Evolutionary conservation across 2,888 invertebrate genomes (phyloP).

Genomic region (Arrhopalites spinosus): DNA sequence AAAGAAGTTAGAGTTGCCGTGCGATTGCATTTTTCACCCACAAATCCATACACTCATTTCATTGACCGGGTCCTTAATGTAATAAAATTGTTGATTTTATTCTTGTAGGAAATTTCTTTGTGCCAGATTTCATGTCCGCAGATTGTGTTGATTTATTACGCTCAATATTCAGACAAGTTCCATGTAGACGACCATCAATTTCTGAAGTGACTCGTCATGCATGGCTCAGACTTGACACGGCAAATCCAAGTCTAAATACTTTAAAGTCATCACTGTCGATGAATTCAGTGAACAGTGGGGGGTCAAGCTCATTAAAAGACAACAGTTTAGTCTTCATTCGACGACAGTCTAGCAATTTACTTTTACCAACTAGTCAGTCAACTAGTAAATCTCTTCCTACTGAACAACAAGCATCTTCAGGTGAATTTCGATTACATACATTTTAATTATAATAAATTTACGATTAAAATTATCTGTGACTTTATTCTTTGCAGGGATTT

Average conservation of each 20-base stretch:
- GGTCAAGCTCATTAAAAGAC: conserved; percentile 1
- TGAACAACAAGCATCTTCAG: conserved; percentile 34
- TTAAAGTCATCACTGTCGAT: too few relatives aligned
- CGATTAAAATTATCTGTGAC: too few relatives aligned
- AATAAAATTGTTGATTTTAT: too few relatives aligned
- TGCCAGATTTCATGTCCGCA: conserved; percentile 38
- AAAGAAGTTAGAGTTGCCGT: too few relatives aligned
- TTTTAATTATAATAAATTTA: too few relatives aligned
- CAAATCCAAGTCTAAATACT: too few relatives aligned
- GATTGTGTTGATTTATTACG: conserved; percentile 43
- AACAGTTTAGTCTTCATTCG: conserved; percentile 32
- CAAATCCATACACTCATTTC: too few relatives aligned
- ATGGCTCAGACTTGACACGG: conserved; percentile 39
- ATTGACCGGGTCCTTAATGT: too few relatives aligned
- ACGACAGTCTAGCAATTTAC: conserved; percentile 40
- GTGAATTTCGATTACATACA: background rate
- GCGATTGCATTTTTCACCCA: too few relatives aligned
- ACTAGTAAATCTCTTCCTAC: conserved; percentile 45
- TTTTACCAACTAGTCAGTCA: conserved; percentile 42
- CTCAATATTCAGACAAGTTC: conserved; percentile 44
- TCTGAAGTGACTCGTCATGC: conserved; percentile 46
- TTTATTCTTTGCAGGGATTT: conserved; percentile 36
- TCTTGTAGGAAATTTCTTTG: conserved; percentile 44
- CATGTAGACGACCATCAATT: conserved; percentile 42
- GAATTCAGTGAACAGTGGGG: background rate